Base-by-base conservation (phyloP, 2,888 invertebrate species). In the Scaptomyza polygonia region DNA sequence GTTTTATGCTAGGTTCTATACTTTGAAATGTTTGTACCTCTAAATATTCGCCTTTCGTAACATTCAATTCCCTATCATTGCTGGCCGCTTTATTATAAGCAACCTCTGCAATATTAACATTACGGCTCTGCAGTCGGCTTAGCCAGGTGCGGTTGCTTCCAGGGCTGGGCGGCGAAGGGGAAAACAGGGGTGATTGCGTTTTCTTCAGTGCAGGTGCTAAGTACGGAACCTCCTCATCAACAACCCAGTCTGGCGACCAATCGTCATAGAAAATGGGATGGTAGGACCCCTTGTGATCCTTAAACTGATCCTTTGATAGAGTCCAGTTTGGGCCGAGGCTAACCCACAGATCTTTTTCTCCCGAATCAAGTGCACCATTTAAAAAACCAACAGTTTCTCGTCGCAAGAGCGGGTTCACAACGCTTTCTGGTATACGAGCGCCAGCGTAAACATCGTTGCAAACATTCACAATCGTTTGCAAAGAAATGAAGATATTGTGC, bases 231-330 rank as follows among this genome's bases (percentile, higher is more conserved):
- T 96, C 95, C 88, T 96, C 96, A 44, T 95, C 94, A 6, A 97
- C 95, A 45, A 96, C 95, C 92, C 96, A 97, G 89, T 97, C 96
- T 2, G 97, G 97, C 0, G 96, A 96, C 98, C 98, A 98, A 11
- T 99, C 98, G 91, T 99, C 98, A 94, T 97, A 96, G 92, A 99
- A 99, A 65, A 97, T 96, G 4, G 99, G 99, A 91, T 97, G 96
- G 91, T 98, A 99, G 0, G 97, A 95, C 0, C 96, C 95, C 43
- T 97, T 96, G 77, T 96, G 96, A 9, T 95, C 95, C 91, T 97
- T 96, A 96, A 98, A 99, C 88, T 98, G 97, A 89, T 99, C 98
- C 83, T 97, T 95, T 9, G 98, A 96, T 51, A 96, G 93, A 58
- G 96, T 95, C 99, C 99, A 99, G 43, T 98, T 96, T 81, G 97